These are phyloP conservation scores for Pocillopora grandis DNA, from an alignment of 92 coral and sea anemone genomes.

Conservation along the genomic window DNA sequence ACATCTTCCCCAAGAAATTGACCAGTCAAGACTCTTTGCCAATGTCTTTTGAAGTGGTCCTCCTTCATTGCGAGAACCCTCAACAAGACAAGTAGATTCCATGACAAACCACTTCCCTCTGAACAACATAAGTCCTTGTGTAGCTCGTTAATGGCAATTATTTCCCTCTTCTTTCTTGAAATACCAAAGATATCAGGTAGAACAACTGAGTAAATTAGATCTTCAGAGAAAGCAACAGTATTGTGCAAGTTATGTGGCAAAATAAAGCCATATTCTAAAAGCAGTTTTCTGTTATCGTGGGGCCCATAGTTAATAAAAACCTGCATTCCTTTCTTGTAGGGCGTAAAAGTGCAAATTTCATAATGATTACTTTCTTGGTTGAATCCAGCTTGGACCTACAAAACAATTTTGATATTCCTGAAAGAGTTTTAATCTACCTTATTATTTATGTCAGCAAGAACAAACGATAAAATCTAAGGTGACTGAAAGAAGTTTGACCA, in stretches of 20 bases:
- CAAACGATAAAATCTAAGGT: too few species aligned
- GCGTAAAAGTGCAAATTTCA: slow-evolving; percentile 68
- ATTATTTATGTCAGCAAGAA: too few species aligned
- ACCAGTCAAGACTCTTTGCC: slow-evolving; percentile 58
- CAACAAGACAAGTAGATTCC: slow-evolving; percentile 69
- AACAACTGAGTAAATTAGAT: slow-evolving; percentile 40
- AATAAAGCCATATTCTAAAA: slow-evolving; percentile 90
- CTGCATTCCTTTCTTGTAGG: slow-evolving; percentile 65
- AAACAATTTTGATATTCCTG: not conserved
- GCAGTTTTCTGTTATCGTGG: slow-evolving; percentile 79
- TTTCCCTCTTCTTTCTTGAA: slow-evolving; percentile 48
- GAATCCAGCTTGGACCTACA: slow-evolving; percentile 75
- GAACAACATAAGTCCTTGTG: slow-evolving; percentile 68
- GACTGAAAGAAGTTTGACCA: too few species aligned
- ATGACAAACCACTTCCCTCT: slow-evolving; percentile 70
- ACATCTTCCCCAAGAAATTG: slow-evolving; percentile 19
- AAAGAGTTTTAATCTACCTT: too few species aligned
- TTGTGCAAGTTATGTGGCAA: slow-evolving; percentile 76
- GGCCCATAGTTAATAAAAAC: slow-evolving; percentile 97
- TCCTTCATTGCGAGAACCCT: slow-evolving; percentile 71
- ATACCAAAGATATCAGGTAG: slow-evolving; percentile 15
- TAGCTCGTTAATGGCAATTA: slow-evolving; percentile 55
- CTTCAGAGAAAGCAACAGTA: slow-evolving; percentile 39
- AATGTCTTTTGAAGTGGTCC: slow-evolving; percentile 26
- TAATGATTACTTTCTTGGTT: slow-evolving; percentile 50